These are phyloP conservation scores for Lates calcarifer DNA, from an alignment of 2,113 vertebrate genomes.

Conservation along the genomic window DNA sequence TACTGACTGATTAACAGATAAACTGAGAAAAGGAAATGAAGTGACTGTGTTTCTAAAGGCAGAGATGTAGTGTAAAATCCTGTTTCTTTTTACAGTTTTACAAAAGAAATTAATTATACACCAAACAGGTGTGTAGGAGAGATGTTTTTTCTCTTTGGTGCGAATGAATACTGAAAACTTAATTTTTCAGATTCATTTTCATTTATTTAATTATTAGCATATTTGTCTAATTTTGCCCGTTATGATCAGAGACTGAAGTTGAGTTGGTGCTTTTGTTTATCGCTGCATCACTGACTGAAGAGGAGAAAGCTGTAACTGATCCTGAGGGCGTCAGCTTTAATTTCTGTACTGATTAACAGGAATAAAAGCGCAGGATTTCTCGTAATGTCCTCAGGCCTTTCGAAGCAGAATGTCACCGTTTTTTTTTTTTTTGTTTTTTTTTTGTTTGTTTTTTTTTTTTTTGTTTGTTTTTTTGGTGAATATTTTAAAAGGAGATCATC, in stretches of 20 bases:
- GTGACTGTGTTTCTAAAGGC: not conserved
- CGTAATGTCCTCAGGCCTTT: constrained; percentile 1
- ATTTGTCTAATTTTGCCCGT: not conserved
- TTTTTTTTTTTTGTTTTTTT: not conserved
- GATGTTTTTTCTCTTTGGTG: not conserved
- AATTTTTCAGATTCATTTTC: not conserved
- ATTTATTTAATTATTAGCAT: not conserved
- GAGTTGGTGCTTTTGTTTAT: no score
- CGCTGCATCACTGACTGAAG: not conserved
- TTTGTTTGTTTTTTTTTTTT: no score
- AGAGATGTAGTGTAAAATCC: not conserved
- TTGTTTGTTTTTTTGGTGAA: no score
- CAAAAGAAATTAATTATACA: not conserved
- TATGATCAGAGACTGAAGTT: not conserved
- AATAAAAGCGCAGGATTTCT: constrained; percentile 6
- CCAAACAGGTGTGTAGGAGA: not conserved
- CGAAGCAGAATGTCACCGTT: constrained; percentile 8
- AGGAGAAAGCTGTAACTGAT: no score
- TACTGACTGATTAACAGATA: not conserved
- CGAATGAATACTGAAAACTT: not conserved
- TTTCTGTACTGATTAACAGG: not conserved
- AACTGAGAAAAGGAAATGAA: not conserved
- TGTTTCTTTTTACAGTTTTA: not conserved
- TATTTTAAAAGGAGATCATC: constrained; percentile 26
- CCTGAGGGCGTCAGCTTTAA: not conserved